Percentiles rank a stretch among this genome's conserved stretches.
These are phyloP conservation scores for Orchestia grillus DNA, from an alignment of 1,140 invertebrate genomes.

Conservation along the genomic window DNA sequence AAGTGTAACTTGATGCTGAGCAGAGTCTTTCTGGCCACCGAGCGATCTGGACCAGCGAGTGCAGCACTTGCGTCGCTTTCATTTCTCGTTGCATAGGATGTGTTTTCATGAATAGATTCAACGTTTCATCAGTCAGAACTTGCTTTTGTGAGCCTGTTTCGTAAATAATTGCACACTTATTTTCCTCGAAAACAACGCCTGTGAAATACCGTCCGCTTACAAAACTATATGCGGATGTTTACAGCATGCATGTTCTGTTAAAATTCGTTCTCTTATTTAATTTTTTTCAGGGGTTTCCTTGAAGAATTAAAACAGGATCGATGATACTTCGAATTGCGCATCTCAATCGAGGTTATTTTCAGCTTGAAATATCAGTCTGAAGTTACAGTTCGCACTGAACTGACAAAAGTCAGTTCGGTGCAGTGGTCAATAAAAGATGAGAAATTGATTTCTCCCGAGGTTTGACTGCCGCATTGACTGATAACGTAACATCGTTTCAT, in stretches of 20 bases:
- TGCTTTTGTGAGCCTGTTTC: not conserved
- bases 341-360: not conserved
- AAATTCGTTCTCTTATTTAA: not conserved
- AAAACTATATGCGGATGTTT: not conserved
- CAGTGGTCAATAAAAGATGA: not conserved
- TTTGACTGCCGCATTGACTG: not conserved
- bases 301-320: not conserved
- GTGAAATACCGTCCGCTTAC: not conserved
- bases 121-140: not conserved
- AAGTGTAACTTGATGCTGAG: not conserved
- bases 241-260: not conserved
- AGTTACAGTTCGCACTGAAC: not conserved
- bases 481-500: not conserved
- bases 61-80: not conserved
- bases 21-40: not conserved
- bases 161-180: not conserved
- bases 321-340: not conserved
- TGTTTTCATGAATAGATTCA: not conserved
- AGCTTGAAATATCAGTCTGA: not conserved
- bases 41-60: not conserved
- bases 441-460: not conserved
- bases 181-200: not conserved
- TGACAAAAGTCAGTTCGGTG: not conserved
- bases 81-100: not conserved
- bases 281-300: not conserved